These are phyloP conservation scores for Andrena praecox DNA, from an alignment of 2,888 invertebrate genomes.

Conservation along the genomic window DNA sequence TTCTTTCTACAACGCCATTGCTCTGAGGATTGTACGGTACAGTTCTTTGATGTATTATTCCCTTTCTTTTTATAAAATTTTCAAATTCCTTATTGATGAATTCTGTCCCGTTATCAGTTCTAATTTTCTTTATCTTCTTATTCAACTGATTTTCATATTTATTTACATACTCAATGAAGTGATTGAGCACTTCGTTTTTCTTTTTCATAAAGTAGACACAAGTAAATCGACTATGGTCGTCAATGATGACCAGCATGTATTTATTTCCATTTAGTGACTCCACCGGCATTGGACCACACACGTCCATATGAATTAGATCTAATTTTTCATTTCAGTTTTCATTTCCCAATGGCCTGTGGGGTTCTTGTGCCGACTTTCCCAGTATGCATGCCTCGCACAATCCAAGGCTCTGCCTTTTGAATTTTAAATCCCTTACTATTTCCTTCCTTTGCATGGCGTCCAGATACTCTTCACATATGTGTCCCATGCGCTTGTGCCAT, in stretches of 20 bases:
- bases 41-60: conserved; percentile 2
- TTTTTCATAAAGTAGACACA: background rate
- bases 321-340: background rate
- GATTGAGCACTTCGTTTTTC: background rate
- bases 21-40: conserved; percentile 32
- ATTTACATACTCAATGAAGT: background rate
- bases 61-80: background rate
- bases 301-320: conserved; percentile 1
- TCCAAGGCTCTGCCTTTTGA: background rate
- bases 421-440: conserved; percentile 3
- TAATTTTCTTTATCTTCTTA: background rate
- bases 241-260: background rate
- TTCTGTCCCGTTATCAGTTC: conserved; percentile 17
- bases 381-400: conserved; percentile 14
- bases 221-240: background rate
- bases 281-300: background rate
- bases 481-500: background rate
- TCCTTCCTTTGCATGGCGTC: background rate
- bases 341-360: background rate
- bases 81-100: conserved; percentile 7
- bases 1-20: conserved; percentile 11
- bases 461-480: conserved; percentile 5
- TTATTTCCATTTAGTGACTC: background rate
- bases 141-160: background rate
- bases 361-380: conserved; percentile 6